Base-by-base conservation (phyloP, 2,797 vertebrate genomes). In the Pseudochirops cupreus region DNA sequence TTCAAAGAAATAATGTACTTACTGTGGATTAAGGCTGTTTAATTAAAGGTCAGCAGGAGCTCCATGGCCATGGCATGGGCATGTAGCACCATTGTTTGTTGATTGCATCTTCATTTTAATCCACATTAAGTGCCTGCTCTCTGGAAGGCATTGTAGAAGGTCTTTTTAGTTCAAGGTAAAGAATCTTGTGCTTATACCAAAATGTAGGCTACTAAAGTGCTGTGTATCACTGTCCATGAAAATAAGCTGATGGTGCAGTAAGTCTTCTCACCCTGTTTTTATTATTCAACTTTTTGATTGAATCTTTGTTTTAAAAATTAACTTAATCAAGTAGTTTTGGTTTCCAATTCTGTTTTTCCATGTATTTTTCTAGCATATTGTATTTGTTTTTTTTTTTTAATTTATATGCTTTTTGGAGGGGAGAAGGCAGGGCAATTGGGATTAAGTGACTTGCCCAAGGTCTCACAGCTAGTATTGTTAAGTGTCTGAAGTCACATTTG, bases 141-240 rank as follows among this genome's bases (percentile, higher is more conserved):
- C 18, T 82, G 74, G n/a, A 82, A 82, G 7, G 21, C 74, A 24
- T 82, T 82, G 21, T 82, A 21, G 2, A 46, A 82, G 39, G 39
- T 93, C 91, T 55, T 56, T 56, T 93, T 90, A 93, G 16, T 89
- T 29, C 74, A 96, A 1, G 18, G 10, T 90, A 91, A 91, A 52
- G 24, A 16, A n/a, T 91, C 18, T 28, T 59, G 54, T 89, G 9
- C 31, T 95, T 29, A 93, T 57, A 39, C 54, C 92, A 91, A 18
- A 33, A 46, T 59, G 95, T 58, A 33, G 7, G 7, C 90, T n/a
- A 4, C 90, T n/a, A n/a, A 58, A 11, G 93, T 93, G 52, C 74
- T 82, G 31, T 62, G 31, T 46, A 46, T 24, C 11, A 3, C 7
- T 24, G 7, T 26, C 31, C 21, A 26, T 11, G 9, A 82, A 82